These are phyloP conservation scores for Catocala fraxini DNA, from an alignment of 2,888 invertebrate species.

Conservation along the genomic window DNA sequence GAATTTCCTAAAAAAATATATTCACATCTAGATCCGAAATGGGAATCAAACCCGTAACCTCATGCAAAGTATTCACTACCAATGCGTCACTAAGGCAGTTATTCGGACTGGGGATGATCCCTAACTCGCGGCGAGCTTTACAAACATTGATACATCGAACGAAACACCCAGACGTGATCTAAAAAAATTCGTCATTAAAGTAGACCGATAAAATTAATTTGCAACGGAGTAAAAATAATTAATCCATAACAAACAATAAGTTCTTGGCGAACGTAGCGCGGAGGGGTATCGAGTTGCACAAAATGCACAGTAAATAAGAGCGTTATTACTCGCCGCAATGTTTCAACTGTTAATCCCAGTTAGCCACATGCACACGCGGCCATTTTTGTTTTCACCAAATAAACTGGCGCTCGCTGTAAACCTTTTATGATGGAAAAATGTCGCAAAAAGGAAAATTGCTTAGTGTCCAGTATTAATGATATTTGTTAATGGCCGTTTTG, in stretches of 20 bases:
- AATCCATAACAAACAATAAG: conserved; percentile 10
- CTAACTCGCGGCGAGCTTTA: too few species aligned
- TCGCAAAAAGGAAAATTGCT: conserved; percentile 42
- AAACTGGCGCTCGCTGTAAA: conserved; percentile 46
- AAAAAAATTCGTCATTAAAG: too few species aligned
- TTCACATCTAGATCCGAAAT: too few species aligned
- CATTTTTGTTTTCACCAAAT: conserved; percentile 52
- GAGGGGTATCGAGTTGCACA: conserved; percentile 29
- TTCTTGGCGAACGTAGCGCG: conserved; percentile 20
- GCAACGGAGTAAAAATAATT: not conserved
- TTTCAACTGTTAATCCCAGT: conserved; percentile 58
- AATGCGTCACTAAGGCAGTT: too few species aligned
- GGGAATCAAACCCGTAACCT: too few species aligned
- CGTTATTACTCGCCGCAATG: conserved; percentile 46
- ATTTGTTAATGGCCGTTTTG: conserved; percentile 25
- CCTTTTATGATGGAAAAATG: conserved; percentile 51
- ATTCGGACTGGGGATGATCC: too few species aligned
- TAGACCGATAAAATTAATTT: too few species aligned
- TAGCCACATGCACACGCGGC: conserved; percentile 43
- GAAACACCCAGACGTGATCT: too few species aligned
- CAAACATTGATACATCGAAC: too few species aligned
- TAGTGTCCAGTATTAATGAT: conserved; percentile 39
- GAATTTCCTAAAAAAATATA: too few species aligned
- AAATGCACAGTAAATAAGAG: conserved; percentile 37
- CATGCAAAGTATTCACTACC: too few species aligned